Percentiles rank a stretch among this genome's conserved stretches.
Evolutionary conservation across 2,888 invertebrate genomes (phyloP).

Genomic region (Acleris cristana): DNA sequence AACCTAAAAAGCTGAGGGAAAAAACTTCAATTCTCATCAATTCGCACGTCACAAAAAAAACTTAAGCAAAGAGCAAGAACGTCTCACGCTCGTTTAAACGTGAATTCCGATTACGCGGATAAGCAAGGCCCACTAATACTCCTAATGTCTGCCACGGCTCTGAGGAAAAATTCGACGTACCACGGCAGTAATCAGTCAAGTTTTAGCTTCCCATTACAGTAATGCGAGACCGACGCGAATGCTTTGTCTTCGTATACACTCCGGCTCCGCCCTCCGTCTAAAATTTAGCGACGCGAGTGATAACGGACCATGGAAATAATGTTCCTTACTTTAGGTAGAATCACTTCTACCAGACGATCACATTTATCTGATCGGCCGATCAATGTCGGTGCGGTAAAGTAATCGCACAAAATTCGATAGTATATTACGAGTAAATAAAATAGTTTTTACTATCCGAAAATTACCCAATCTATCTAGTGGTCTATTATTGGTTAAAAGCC

Average conservation of each 20-base stretch:
- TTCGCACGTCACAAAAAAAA: constrained; percentile 34
- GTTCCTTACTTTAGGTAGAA: constrained; percentile 10
- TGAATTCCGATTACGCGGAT: constrained; percentile 66
- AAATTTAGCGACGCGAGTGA: constrained; percentile 45
- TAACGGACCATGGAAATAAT: constrained; percentile 27
- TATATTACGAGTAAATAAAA: too few relatives aligned
- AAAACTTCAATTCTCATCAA: constrained; percentile 30
- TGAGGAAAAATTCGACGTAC: constrained; percentile 67
- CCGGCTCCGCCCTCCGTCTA: constrained; percentile 44
- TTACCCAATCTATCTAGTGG: too few relatives aligned
- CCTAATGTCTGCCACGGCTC: constrained; percentile 60
- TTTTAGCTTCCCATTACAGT: constrained; percentile 74
- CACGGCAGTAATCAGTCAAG: constrained; percentile 74
- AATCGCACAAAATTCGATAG: not conserved
- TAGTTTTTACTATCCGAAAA: too few relatives aligned
- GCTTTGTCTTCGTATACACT: constrained; percentile 61
- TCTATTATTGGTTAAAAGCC: too few relatives aligned
- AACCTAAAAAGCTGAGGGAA: constrained; percentile 17
- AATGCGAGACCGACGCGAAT: constrained; percentile 61
- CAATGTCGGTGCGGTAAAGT: not conserved
- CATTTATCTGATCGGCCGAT: not conserved
- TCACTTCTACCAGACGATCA: constrained; percentile 1
- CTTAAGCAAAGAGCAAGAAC: constrained; percentile 34
- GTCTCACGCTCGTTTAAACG: constrained; percentile 44
- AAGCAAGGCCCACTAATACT: constrained; percentile 62